Evolutionary conservation across 2,113 vertebrate genomes (phyloP), one percentile per base, ranked within the genome.

Genomic region (Pelecanus crispus): DNA sequence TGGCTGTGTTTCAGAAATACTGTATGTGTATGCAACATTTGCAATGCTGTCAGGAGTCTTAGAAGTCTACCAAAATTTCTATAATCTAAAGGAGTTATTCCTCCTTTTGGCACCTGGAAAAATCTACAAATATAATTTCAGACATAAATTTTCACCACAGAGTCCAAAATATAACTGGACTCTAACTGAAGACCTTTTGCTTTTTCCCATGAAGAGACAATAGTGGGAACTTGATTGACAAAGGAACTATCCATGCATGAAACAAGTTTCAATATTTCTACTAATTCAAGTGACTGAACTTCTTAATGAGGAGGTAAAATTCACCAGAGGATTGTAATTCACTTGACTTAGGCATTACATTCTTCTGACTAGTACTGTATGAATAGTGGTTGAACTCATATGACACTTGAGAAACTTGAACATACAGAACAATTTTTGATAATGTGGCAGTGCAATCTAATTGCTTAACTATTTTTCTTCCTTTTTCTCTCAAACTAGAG

Each of bases 291-390:
- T 62, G 81, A 90, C 31, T 86, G 70, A 88, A 86, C 71, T 70
- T 88, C 66, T 68, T 93, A 96, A 96, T 77, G 93, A 97, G 78
- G 49, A 82, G 34, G 25, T 75, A 65, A 75, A 94, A 91, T 72
- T 93, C 71, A 92, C 25, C 45, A 90, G 36, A 73, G 44, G 52
- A 65, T 28, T 82, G 67, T 61, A 79, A 77, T 61, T 95, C 70
- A 36, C 83, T 78, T 56, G 66, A 87, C 14, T 79, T 67, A 7
- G 28, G 22, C 79, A 73, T 65, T 83, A 29, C 32, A 32, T 61
- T 70, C 53, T 75, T 75, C 62, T 68, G 61, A 71, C 53, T 68
- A 8, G 17, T 80, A 16, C 53, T 90, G 36, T 45, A 58, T 61
- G 58, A 89, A 61, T 1, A 77, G 49, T 36, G 25, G 50, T 61